Evolutionary conservation across 2,113 vertebrate genomes (phyloP).

Genomic region (Neotoma lepida): DNA sequence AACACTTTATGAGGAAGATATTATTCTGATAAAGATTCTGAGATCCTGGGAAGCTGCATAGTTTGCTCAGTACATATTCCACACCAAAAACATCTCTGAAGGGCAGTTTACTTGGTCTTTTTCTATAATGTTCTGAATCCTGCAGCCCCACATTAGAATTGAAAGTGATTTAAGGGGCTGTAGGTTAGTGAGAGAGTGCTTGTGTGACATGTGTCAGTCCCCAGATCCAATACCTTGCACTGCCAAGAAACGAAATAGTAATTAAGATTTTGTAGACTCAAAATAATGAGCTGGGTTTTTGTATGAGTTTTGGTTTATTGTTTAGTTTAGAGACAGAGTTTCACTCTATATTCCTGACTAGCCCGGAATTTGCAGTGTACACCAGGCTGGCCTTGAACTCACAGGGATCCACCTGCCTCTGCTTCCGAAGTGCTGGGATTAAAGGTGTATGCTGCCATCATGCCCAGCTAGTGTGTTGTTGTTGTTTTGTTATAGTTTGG

Average conservation of each 20-base stretch:
- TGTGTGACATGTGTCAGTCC: neutral
- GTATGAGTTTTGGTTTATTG: neutral
- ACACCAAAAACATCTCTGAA: neutral
- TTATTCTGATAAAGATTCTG: constrained; percentile 34
- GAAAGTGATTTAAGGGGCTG: neutral
- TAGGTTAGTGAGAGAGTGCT: neutral
- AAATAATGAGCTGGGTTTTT: constrained; percentile 2
- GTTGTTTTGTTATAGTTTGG: neutral
- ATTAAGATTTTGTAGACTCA: neutral
- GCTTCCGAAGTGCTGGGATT: neutral
- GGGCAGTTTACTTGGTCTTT: neutral
- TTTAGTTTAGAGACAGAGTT: neutral
- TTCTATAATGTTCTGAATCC: neutral
- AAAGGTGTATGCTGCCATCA: neutral
- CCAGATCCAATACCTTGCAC: neutral
- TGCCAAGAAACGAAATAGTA: neutral
- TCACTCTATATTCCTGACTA: neutral
- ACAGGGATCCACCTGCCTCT: neutral
- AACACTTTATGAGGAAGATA: neutral
- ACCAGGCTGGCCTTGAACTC: neutral
- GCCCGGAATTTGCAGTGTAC: neutral
- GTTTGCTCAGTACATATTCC: neutral
- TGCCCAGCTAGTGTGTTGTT: neutral
- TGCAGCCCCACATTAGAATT: neutral
- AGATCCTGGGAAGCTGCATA: constrained; percentile 36